Evolutionary conservation across 2,113 vertebrate genomes (phyloP).

Genomic region (Sapajus apella): DNA sequence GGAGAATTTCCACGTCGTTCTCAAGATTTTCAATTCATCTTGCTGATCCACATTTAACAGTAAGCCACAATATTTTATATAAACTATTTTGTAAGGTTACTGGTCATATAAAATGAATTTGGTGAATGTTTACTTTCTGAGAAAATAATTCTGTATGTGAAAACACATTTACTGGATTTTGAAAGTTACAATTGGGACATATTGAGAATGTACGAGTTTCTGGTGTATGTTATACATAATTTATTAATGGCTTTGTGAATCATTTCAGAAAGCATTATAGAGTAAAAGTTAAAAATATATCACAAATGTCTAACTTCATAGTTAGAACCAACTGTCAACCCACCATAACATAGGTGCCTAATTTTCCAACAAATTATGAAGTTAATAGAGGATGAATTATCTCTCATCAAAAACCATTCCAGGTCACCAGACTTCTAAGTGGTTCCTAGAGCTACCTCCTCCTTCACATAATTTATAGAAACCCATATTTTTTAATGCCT

Average conservation of each 20-base stretch:
- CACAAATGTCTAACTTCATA: not conserved
- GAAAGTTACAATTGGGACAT: not conserved
- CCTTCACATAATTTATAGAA: not conserved
- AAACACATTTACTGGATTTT: not conserved
- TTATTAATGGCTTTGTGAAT: conserved; percentile 39
- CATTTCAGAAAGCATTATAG: not conserved
- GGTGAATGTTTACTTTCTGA: not conserved
- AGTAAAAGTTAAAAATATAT: not conserved
- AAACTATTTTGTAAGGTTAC: not conserved
- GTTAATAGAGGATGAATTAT: not conserved
- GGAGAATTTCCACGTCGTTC: not conserved
- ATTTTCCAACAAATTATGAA: not conserved
- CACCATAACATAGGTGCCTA: not conserved
- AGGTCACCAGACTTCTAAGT: not conserved
- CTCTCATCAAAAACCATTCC: conserved; percentile 13
- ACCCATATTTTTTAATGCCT: not conserved
- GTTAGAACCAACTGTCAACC: not conserved
- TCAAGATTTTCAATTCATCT: not conserved
- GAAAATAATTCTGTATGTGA: not conserved
- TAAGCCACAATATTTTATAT: not conserved
- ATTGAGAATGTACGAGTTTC: not conserved
- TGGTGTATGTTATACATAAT: not conserved
- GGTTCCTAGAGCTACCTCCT: not conserved
- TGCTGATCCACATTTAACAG: not conserved
- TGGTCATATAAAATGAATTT: not conserved